phyloP scores from a whole-genome alignment of 2,797 vertebrate species.

The Rhynchotus rufescens region DNA sequence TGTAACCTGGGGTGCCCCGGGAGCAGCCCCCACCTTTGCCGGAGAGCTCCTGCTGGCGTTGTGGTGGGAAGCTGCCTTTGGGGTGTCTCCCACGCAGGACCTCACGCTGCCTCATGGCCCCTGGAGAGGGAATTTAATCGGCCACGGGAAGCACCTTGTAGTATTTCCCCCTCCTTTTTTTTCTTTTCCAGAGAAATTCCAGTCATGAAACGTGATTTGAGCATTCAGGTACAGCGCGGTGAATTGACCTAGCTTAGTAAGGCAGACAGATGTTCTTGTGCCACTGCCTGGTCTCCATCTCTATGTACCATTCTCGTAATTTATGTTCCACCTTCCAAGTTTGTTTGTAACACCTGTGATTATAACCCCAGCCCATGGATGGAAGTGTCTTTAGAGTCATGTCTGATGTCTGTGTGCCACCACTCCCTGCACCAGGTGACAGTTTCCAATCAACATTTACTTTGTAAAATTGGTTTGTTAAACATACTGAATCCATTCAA shows the following conservation, averaged over 20 bases:
- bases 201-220: slow-evolving; percentile 55
- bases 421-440: background rate
- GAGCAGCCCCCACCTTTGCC: background rate
- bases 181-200: slow-evolving; percentile 7
- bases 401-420: background rate
- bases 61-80: background rate
- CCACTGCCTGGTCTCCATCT: background rate
- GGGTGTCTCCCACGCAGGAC: background rate
- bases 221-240: slow-evolving; percentile 37
- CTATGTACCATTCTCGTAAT: background rate
- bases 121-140: slow-evolving; percentile 39
- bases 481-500: background rate
- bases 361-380: background rate
- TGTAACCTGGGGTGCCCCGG: background rate
- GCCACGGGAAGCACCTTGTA: slow-evolving; percentile 25
- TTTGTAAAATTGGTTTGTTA: background rate
- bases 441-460: background rate
- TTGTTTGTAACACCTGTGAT: background rate
- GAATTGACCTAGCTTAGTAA: slow-evolving; percentile 16
- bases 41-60: background rate
- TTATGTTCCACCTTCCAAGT: background rate
- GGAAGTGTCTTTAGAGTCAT: background rate
- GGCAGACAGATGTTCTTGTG: background rate
- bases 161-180: background rate
- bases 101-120: background rate